phyloP scores from a whole-genome alignment of 2,888 invertebrate species.

The Gibbula magus region DNA sequence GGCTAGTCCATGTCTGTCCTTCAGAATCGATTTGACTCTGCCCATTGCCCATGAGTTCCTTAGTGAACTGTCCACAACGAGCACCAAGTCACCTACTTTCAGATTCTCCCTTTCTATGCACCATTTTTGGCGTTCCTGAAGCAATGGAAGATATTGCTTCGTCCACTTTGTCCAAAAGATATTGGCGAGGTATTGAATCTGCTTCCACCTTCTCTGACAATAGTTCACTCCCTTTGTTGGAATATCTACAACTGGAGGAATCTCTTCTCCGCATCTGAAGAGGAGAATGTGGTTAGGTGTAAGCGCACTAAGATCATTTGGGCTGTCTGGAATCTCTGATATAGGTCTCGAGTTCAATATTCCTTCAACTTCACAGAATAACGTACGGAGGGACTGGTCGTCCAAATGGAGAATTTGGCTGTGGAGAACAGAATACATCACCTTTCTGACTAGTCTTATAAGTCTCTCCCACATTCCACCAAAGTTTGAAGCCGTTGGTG shows the following conservation, averaged over 20 bases:
- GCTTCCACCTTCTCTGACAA: conserved; percentile 36
- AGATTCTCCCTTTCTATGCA: not conserved
- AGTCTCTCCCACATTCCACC: conserved; percentile 44
- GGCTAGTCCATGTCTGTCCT: too few species aligned
- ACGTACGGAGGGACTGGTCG: conserved; percentile 35
- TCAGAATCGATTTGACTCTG: too few species aligned
- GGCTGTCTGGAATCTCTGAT: conserved; percentile 21
- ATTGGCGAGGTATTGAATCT: too few species aligned
- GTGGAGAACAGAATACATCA: conserved; percentile 28
- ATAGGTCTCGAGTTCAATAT: conserved; percentile 39
- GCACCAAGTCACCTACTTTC: conserved; percentile 5
- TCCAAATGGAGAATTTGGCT: conserved; percentile 26
- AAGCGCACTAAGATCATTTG: conserved; percentile 30
- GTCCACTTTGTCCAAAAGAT: conserved; percentile 38
- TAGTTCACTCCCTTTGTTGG: conserved; percentile 37
- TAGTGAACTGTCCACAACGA: too few species aligned
- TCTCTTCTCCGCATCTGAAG: not conserved
- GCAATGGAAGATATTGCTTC: conserved; percentile 28
- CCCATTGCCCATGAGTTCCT: too few species aligned
- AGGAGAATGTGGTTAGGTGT: conserved; percentile 41
- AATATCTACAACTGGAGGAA: conserved; percentile 36
- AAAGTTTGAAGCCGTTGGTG: conserved; percentile 37
- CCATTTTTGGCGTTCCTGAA: conserved; percentile 37
- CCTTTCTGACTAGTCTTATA: conserved; percentile 33
- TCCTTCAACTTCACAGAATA: conserved; percentile 39